These are phyloP conservation scores for Drosophila niveifrons DNA, from an alignment of 2,888 invertebrate species.

Conservation along the genomic window DNA sequence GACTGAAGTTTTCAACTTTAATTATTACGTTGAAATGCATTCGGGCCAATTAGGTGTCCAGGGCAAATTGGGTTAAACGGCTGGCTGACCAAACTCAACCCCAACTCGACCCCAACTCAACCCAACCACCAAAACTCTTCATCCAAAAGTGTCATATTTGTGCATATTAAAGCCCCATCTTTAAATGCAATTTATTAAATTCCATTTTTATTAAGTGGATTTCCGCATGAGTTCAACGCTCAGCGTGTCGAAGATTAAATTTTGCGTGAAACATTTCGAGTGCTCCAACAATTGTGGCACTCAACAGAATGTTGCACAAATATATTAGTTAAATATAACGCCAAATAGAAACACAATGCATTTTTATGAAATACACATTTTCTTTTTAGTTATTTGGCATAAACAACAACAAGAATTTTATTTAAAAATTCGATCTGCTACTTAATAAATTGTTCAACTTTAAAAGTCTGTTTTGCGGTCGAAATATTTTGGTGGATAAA, in stretches of 20 bases:
- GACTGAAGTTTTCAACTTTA: constrained; percentile 58
- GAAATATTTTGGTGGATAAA: background rate
- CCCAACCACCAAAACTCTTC: background rate
- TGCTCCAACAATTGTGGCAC: background rate
- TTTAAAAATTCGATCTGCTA: background rate
- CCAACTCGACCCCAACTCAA: background rate
- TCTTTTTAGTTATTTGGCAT: background rate
- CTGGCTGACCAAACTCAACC: constrained; percentile 21
- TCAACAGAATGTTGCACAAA: background rate
- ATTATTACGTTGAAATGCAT: constrained; percentile 65
- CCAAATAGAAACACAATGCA: background rate
- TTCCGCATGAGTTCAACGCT: constrained; percentile 40
- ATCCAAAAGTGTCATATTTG: constrained; percentile 55
- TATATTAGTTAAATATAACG: background rate
- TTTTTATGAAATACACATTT: no score
- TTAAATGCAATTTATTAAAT: constrained; percentile 75
- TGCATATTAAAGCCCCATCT: constrained; percentile 51
- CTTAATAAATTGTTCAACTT: background rate
- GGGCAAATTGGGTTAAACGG: constrained; percentile 59
- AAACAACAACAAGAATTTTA: background rate
- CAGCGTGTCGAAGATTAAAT: constrained; percentile 50
- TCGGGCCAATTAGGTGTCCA: constrained; percentile 67
- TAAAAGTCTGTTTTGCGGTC: background rate
- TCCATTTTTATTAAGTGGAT: constrained; percentile 69
- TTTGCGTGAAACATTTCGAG: constrained; percentile 37